Evolutionary conservation across 2,888 invertebrate genomes (phyloP), one percentile per base, ranked within the genome.

Genomic region (Coenonympha glycerion): DNA sequence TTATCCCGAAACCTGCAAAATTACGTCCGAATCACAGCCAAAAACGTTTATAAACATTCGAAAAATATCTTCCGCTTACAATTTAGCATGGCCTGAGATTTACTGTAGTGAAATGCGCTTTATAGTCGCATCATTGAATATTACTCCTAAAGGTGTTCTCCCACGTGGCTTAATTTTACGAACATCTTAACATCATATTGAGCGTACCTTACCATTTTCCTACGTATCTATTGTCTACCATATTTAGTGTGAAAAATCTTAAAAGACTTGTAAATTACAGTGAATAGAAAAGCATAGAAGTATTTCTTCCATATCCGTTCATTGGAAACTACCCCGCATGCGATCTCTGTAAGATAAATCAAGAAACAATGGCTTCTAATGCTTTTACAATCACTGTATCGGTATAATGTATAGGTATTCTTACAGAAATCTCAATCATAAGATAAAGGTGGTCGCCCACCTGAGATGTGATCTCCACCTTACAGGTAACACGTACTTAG

Each of bases 11-110:
- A 55, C 42, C 49, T 37, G 52, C 52, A 52, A 40, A 52, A 53
- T 54, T 55, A 75, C 69, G 63, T 67, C 57, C 69, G 64, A 73
- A 72, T 83, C 84, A 84, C 84, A 84, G 84, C 80, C 81, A 73
- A 73, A 69, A 61, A 65, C 60, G 65, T 66, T 64, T 65, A 59
- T 51, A 75, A 71, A 73, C 73, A 60, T 65, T 77, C 73, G 52
- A 79, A 74, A 75, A 61, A 61, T 61, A 61, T 58, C 47, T 54
- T 55, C 47, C 53, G 52, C n/a, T n/a, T n/a, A 52, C 47, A 48
- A 47, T 48, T 55, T 56, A 37, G 41, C 50, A 52, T 50, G 48
- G 47, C 34, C 51, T 41, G 48, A 52, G 44, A 49, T 52, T 28
- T 34, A n/a, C n/a, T 45, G 19, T 13, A 31, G 19, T 15, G 33